Conservation (phyloP, 2,888 invertebrate species). For the Mythimna impura region DNA sequence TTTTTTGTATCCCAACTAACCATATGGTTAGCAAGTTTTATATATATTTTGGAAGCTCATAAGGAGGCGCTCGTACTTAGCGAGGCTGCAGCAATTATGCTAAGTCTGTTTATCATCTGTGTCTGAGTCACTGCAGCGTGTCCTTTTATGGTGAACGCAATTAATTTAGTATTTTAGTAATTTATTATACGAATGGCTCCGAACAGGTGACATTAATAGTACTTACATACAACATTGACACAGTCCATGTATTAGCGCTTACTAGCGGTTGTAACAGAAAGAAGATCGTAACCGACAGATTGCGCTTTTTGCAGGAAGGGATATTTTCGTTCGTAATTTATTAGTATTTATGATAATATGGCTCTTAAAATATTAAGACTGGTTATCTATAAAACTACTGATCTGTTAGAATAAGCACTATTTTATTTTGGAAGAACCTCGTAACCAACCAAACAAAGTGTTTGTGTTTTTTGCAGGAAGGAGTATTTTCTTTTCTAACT, state of each 20-base stretch:
- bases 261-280: constrained; percentile 18
- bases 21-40: not conserved
- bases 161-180: constrained; percentile 71
- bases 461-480: too few relatives aligned
- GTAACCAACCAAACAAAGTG: too few relatives aligned
- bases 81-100: constrained; percentile 62
- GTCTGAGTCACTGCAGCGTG: constrained; percentile 66
- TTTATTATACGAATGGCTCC: constrained; percentile 64
- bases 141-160: constrained; percentile 67
- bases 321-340: too few relatives aligned
- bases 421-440: too few relatives aligned
- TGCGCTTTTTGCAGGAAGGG: too few relatives aligned
- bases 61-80: constrained; percentile 18
- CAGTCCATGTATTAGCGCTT: constrained; percentile 68
- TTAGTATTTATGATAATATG: too few relatives aligned
- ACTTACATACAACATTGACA: constrained; percentile 69
- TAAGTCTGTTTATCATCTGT: constrained; percentile 63
- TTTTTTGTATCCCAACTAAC: too few relatives aligned
- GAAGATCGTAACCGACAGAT: too few relatives aligned
- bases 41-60: not conserved
- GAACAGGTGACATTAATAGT: constrained; percentile 66
- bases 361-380: too few relatives aligned
- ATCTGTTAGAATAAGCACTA: too few relatives aligned
- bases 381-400: too few relatives aligned
- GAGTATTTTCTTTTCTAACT: too few relatives aligned